Percentiles rank a stretch among this genome's conserved stretches.
phyloP scores from a whole-genome alignment of 2,113 vertebrate genomes.

The Onychostruthus taczanowskii region DNA sequence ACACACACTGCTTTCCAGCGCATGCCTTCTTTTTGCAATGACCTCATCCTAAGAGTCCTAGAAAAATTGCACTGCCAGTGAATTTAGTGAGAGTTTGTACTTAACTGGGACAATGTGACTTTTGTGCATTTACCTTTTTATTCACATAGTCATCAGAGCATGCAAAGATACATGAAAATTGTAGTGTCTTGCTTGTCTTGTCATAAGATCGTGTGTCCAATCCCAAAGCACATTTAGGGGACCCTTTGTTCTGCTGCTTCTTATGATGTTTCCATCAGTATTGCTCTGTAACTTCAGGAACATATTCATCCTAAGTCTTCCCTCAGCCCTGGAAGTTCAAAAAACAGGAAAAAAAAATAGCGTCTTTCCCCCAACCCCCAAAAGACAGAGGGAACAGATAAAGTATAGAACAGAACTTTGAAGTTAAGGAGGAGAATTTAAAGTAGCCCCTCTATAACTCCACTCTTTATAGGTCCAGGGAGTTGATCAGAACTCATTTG shows the following conservation, averaged over 20 bases:
- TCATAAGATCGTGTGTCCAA: neutral
- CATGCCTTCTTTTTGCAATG: neutral
- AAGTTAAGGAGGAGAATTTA: neutral
- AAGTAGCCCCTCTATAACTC: neutral
- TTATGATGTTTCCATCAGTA: neutral
- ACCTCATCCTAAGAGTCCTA: constrained; percentile 8
- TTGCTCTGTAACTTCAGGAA: neutral
- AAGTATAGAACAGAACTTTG: neutral
- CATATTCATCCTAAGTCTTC: neutral
- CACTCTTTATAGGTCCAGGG: neutral
- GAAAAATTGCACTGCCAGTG: neutral
- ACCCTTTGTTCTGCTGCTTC: neutral
- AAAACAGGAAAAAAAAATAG: neutral
- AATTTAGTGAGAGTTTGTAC: neutral
- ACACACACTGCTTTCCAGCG: neutral
- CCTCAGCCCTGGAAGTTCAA: neutral
- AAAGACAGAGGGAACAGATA: neutral
- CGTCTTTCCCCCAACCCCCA: fast-evolving
- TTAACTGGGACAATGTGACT: constrained; percentile 1
- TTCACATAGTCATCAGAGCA: neutral
- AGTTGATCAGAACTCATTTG: neutral
- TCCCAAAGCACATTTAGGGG: neutral
- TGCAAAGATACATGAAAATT: neutral
- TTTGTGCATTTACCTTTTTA: neutral
- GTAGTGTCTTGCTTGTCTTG: neutral